Conservation (phyloP, 2,113 vertebrate species). For the Chiloscyllium plagiosum region DNA sequence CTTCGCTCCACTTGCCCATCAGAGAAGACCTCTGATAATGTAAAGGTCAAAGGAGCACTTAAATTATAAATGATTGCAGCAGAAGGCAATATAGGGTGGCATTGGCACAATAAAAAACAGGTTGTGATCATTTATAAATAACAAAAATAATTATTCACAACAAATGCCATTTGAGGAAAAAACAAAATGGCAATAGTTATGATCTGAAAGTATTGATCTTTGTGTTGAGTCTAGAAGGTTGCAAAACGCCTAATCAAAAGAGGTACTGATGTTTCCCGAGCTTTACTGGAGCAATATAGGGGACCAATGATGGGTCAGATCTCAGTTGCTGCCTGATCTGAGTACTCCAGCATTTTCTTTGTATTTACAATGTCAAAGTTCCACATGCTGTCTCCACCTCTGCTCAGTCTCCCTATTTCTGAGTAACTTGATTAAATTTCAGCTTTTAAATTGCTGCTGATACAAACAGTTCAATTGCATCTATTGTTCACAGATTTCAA, state of each 20-base stretch:
- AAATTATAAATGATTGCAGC: too few species aligned
- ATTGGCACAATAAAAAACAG: too few species aligned
- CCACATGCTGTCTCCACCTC: background rate
- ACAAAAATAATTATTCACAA: too few species aligned
- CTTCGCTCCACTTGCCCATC: background rate
- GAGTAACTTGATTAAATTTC: background rate
- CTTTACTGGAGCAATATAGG: background rate
- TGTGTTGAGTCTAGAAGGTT: too few species aligned
- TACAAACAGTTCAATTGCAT: background rate
- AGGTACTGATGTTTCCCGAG: background rate
- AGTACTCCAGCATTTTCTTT: background rate
- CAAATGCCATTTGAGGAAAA: too few species aligned
- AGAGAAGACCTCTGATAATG: too few species aligned
- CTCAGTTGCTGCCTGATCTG: background rate
- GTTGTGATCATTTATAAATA: too few species aligned
- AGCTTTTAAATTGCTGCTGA: background rate
- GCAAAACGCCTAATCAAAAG: background rate
- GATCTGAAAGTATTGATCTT: too few species aligned
- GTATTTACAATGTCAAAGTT: background rate
- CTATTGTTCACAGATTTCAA: background rate
- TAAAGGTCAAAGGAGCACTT: too few species aligned
- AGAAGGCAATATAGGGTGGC: too few species aligned
- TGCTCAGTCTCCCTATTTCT: background rate
- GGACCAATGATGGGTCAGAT: background rate
- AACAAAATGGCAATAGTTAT: too few species aligned